Evolutionary conservation across 2,888 invertebrate genomes (phyloP).

Genomic region (Tetragonula carbonaria): DNA sequence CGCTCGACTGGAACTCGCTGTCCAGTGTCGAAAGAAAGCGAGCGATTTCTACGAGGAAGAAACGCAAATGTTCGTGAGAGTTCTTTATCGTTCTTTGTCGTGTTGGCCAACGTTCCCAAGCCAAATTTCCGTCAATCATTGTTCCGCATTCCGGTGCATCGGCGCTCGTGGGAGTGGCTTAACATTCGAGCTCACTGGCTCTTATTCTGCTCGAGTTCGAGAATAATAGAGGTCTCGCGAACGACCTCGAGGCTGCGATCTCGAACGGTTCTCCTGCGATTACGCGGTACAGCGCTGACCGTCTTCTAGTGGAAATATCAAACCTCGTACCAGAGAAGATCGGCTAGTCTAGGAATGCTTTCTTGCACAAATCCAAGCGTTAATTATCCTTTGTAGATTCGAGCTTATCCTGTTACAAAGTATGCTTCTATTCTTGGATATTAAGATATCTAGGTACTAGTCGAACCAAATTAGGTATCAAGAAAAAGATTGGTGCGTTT

Average conservation of each 20-base stretch:
- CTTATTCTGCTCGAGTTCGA: slow-evolving; percentile 58
- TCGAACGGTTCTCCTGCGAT: slow-evolving; percentile 46
- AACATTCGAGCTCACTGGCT: slow-evolving; percentile 53
- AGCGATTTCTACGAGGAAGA: slow-evolving; percentile 5
- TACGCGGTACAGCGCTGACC: slow-evolving; percentile 40
- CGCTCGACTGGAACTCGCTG: slow-evolving; percentile 11
- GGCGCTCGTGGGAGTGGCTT: slow-evolving; percentile 61
- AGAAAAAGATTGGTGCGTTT: neutral
- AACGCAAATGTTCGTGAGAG: neutral
- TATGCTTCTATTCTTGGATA: neutral
- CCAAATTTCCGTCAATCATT: slow-evolving; percentile 76
- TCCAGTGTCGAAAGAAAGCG: neutral
- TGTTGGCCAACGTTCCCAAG: slow-evolving; percentile 44
- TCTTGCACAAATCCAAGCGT: slow-evolving; percentile 47
- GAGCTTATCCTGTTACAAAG: neutral
- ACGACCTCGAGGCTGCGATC: slow-evolving; percentile 64
- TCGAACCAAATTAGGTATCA: neutral
- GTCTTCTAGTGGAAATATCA: slow-evolving; percentile 39
- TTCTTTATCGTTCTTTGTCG: neutral
- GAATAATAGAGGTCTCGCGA: slow-evolving; percentile 70
- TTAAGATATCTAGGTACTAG: neutral
- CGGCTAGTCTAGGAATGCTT: neutral
- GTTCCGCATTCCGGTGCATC: slow-evolving; percentile 76
- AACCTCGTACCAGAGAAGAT: slow-evolving; percentile 7
- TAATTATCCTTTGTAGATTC: slow-evolving; percentile 46